Base-by-base conservation (phyloP, 2,888 invertebrate species). In the Diplazon laetatorius region DNA sequence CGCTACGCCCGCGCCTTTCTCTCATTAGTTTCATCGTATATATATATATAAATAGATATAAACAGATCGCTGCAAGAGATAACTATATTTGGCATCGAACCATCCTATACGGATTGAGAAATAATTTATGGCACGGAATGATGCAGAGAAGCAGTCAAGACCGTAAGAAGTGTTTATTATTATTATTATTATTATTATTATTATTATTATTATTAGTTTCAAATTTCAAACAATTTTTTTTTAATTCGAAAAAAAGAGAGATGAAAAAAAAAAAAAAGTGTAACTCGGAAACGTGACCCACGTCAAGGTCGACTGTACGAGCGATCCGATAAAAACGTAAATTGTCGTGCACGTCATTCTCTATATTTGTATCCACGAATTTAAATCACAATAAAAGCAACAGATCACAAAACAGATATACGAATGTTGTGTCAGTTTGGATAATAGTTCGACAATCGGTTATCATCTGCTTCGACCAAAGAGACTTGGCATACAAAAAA, bases 101-200 rank as follows among this genome's bases (percentile, higher is more conserved):
- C 25, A 8, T 12, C 25, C 18, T 18, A 35, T 63, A 48, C 48
- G 48, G 18, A 50, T 57, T 52, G 14, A 30, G 44, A 63, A 72
- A 55, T 72, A 72, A 72, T 72, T 30, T 55, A 63, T 55, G 14
- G 22, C 20, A 44, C 30, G 42, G 39, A 55, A 55, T 30, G 46
- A 66, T 48, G 37, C 48, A 50, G 63, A 18, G 22, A 12, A 16
- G 37, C 37, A 46, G 65, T 30, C 50, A 18, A 39, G 50, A 39
- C 50, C 14, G 22, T 65, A 48, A 48, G 37, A 30, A 30, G 2
- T 30, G 2, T 30, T 30, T 30, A 5, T 30, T 30, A 2, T 30
- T 6, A 5, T 30, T 6, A 5, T 30, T 30, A 2, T 30, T 30
- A 2, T 37, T 50, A 50, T 65, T 50, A 50, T 65, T 50, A 50